phyloP scores from a whole-genome alignment of 1,140 invertebrate species.

The Dendrolimus punctatus region DNA sequence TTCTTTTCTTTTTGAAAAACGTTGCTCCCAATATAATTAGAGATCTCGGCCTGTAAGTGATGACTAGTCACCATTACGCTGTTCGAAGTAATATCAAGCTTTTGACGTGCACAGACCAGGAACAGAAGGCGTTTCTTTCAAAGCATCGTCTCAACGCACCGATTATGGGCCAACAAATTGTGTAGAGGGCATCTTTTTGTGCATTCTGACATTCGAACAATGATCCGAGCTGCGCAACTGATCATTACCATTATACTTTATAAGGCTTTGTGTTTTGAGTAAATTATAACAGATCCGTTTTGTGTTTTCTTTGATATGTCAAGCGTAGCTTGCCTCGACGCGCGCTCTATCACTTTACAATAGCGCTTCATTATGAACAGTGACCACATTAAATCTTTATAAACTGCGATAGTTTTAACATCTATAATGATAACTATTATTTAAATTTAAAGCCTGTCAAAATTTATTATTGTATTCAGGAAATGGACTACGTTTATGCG shows the following conservation, averaged over 20 bases:
- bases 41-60: constrained; percentile 45
- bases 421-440: constrained; percentile 30
- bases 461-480: constrained; percentile 15
- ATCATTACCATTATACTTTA: constrained; percentile 68
- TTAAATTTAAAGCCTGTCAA: constrained; percentile 9
- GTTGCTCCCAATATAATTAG: constrained; percentile 50
- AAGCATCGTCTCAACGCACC: constrained; percentile 36
- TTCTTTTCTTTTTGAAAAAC: constrained; percentile 52
- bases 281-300: constrained; percentile 67
- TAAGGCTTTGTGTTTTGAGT: constrained; percentile 71
- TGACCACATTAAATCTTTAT: constrained; percentile 52
- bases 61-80: constrained; percentile 46
- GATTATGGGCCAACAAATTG: constrained; percentile 64
- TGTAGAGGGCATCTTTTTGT: constrained; percentile 58
- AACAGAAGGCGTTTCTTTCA: constrained; percentile 39
- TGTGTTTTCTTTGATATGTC: constrained; percentile 52
- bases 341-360: constrained; percentile 35
- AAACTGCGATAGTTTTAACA: constrained; percentile 26
- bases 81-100: constrained; percentile 39
- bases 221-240: constrained; percentile 56
- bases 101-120: constrained; percentile 25
- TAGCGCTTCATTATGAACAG: constrained; percentile 58
- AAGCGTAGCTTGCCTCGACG: constrained; percentile 25
- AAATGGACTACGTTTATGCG: constrained; percentile 29
- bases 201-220: constrained; percentile 61